Conservation (phyloP, 2,797 vertebrate species). For the Cryptoprocta ferox region DNA sequence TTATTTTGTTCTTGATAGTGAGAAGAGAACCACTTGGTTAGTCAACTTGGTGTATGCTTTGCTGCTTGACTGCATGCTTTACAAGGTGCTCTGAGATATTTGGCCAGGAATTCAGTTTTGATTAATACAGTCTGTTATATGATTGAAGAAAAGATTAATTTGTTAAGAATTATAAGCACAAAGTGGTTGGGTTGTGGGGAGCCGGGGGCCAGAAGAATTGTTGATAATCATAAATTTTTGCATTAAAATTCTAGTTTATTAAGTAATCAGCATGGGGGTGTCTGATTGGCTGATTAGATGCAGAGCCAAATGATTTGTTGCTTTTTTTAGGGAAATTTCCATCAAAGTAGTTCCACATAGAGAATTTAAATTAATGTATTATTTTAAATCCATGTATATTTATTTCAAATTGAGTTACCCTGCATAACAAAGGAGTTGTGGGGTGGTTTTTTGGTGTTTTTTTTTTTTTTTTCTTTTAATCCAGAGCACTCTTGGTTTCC, state of each 20-base stretch:
- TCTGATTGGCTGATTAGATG: conserved; percentile 78
- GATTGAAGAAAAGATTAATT: conserved; percentile 74
- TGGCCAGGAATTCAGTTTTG: conserved; percentile 71
- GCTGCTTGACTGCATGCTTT: conserved; percentile 54
- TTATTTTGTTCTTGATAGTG: conserved; percentile 36
- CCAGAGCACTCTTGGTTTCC: neutral
- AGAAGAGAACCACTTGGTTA: conserved; percentile 38
- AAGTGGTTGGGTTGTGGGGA: neutral
- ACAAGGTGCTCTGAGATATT: conserved; percentile 47
- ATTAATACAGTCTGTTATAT: conserved; percentile 72
- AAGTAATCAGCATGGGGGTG: conserved; percentile 77
- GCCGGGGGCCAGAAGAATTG: neutral
- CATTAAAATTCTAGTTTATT: conserved; percentile 78
- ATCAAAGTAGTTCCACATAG: conserved; percentile 64
- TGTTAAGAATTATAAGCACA: conserved; percentile 74
- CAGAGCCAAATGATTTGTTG: conserved; percentile 68
- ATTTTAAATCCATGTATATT: conserved; percentile 72
- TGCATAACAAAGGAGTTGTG: conserved; percentile 60
- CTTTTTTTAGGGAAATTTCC: conserved; percentile 74
- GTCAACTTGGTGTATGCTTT: conserved; percentile 31
- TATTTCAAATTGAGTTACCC: conserved; percentile 68
- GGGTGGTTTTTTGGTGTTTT: too few species aligned
- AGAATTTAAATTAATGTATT: conserved; percentile 75
- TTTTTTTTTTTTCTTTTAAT: neutral
- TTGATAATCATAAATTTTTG: conserved; percentile 76